A percentile compares a stretch with the other conserved stretches of the same genome.
These are phyloP conservation scores for Tolmerus cingulatus DNA, from an alignment of 2,888 invertebrate species.

Conservation along the genomic window DNA sequence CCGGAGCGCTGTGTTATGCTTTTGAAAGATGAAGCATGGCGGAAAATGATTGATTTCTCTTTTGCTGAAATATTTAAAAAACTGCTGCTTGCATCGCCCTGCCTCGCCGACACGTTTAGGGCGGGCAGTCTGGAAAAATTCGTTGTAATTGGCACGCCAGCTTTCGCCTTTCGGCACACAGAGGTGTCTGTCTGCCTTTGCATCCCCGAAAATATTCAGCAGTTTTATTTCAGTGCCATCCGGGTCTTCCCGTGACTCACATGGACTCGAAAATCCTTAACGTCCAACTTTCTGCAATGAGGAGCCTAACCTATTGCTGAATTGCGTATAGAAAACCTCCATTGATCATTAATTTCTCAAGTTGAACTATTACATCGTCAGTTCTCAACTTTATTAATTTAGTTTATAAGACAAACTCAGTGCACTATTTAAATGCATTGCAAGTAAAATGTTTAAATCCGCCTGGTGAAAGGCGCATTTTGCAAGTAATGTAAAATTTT, in stretches of 20 bases:
- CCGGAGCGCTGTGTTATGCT: conserved; percentile 24
- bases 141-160: not conserved
- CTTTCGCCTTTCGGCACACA: not conserved
- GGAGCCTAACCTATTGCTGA: not conserved
- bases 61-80: conserved; percentile 12
- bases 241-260: not conserved
- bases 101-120: not conserved
- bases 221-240: not conserved
- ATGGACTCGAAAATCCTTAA: not conserved
- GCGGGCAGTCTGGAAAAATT: not conserved
- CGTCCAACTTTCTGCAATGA: not conserved
- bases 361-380: too few species aligned
- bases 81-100: not conserved
- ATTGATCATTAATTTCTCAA: too few species aligned
- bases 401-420: too few species aligned
- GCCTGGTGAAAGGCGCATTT: too few species aligned
- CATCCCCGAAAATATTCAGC: not conserved
- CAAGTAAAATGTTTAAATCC: too few species aligned
- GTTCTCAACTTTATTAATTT: too few species aligned
- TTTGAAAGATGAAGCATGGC: conserved; percentile 24
- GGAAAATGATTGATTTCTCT: conserved; percentile 34
- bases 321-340: not conserved
- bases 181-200: not conserved
- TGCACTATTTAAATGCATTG: too few species aligned
- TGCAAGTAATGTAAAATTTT: too few species aligned